Evolutionary conservation across 2,113 vertebrate genomes (phyloP).

Genomic region (Calyptommatus sinebrachiatus): DNA sequence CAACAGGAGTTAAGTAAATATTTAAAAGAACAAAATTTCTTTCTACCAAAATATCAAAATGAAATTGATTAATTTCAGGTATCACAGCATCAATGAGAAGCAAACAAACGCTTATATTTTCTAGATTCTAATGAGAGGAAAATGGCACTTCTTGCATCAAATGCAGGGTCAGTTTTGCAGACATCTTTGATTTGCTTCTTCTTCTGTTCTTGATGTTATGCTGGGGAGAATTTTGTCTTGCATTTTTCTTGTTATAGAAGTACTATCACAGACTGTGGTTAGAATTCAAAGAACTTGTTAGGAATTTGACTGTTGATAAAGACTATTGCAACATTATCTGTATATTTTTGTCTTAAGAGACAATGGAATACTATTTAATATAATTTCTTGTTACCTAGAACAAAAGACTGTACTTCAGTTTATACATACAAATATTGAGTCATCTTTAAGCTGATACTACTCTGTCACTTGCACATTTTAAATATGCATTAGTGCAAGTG

Average conservation of each 20-base stretch:
- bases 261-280: neutral
- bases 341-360: no score
- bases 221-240: neutral
- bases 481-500: no score
- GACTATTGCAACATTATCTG: neutral
- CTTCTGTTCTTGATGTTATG: neutral
- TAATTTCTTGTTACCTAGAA: neutral
- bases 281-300: no score
- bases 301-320: neutral
- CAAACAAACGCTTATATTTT: neutral
- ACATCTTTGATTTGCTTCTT: neutral
- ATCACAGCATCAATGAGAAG: neutral
- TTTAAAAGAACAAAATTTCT: no score
- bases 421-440: no score
- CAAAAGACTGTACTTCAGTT: no score
- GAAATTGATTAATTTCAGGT: neutral
- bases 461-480: no score
- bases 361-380: neutral
- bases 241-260: neutral
- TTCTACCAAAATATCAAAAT: no score
- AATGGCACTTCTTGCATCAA: neutral
- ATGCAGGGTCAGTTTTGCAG: neutral
- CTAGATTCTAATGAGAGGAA: neutral
- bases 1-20: no score
- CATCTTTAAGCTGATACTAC: no score